A percentile compares a stretch with the other conserved stretches of the same genome.
These are phyloP conservation scores for Amniataba percoides DNA, from an alignment of 2,797 vertebrate genomes.

Conservation along the genomic window DNA sequence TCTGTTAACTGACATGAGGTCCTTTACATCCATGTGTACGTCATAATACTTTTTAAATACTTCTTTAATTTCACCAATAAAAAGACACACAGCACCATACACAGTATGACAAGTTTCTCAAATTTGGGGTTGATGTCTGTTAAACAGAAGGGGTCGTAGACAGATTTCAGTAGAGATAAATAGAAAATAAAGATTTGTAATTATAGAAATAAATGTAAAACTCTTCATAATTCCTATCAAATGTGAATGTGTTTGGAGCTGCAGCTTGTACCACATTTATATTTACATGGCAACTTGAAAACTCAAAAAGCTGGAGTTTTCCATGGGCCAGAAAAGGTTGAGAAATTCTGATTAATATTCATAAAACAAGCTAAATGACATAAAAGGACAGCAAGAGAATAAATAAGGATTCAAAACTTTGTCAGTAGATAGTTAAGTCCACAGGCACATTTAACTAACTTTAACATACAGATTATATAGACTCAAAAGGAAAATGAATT, in stretches of 20 bases:
- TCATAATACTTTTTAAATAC: constrained; percentile 11
- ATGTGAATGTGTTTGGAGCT: neutral
- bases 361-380: constrained; percentile 12
- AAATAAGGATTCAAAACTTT: neutral
- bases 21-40: constrained; percentile 13
- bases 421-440: neutral
- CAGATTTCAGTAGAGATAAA: neutral
- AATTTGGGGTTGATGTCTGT: neutral
- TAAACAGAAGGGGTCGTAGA: neutral
- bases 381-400: neutral
- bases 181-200: neutral
- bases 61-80: neutral
- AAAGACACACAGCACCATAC: neutral
- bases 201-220: neutral
- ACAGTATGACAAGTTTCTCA: constrained; percentile 2
- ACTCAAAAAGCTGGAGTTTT: neutral
- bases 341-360: constrained; percentile 4
- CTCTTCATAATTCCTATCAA: neutral
- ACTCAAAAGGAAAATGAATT: neutral
- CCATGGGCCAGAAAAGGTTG: neutral
- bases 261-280: neutral
- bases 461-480: neutral
- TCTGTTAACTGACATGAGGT: constrained; percentile 1
- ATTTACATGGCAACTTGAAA: neutral
- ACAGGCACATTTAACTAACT: neutral